Conservation (phyloP, 2,113 vertebrate genomes). For the Coptodon rendalli region DNA sequence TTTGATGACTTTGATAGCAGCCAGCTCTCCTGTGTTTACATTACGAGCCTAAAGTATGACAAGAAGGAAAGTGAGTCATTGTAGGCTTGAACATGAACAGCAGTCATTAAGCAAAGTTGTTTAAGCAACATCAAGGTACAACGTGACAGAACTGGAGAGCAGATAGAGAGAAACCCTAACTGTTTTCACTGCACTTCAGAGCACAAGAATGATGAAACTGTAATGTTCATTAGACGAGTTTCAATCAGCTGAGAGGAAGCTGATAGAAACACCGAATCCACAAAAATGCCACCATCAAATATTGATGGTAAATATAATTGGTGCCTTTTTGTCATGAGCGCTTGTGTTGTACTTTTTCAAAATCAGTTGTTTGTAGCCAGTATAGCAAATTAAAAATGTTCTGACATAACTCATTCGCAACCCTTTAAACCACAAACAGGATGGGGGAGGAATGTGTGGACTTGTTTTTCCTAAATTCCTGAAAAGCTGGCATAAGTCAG, state of each 20-base stretch:
- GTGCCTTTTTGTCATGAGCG: not conserved
- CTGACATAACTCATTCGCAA: not conserved
- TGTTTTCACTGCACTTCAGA: not conserved
- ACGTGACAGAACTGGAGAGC: not conserved
- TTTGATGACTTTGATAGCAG: slow-evolving; percentile 98
- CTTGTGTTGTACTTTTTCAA: not conserved
- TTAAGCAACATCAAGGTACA: not conserved
- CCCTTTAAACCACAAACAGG: not conserved
- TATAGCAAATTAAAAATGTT: not conserved
- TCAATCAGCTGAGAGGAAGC: not conserved
- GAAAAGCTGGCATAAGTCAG: not conserved
- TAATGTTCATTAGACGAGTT: not conserved
- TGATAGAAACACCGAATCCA: not conserved
- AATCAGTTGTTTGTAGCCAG: not conserved
- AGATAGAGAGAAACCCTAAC: not conserved
- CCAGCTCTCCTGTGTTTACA: slow-evolving; percentile 84
- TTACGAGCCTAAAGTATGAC: slow-evolving; percentile 83
- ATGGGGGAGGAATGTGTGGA: not conserved
- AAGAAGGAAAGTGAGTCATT: not conserved
- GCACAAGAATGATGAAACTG: not conserved
- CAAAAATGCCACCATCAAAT: not conserved
- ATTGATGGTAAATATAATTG: not conserved
- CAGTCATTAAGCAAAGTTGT: not conserved
- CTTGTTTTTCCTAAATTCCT: slow-evolving; percentile 1
- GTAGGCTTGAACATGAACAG: not conserved